Evolutionary conservation across 2,797 vertebrate species (phyloP), one percentile per base, ranked within the genome.

Genomic region (Mionectes olivaceus): DNA sequence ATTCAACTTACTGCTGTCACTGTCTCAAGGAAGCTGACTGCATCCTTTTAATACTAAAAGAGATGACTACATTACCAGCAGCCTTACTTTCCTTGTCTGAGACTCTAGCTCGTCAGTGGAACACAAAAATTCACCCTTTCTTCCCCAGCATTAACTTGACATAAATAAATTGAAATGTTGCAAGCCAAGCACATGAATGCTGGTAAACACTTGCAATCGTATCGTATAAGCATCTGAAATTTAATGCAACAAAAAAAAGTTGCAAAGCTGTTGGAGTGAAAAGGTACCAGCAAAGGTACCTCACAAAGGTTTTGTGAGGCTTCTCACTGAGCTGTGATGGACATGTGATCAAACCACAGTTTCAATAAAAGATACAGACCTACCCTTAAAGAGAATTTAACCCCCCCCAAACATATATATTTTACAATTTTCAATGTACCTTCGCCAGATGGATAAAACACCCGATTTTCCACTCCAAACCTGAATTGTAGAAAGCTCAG

Each of bases 171-270:
- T 81, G 86, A 92, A 83, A 95, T 89, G 89, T 94, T 98, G 97
- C 95, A 97, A 97, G 96, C 97, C 98, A 98, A 98, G 98, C 97
- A 98, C 89, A 85, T 95, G 89, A 95, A 94, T 97, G 94, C 95
- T 96, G 95, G 97, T 97, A 98, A 97, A 96, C 94, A 95, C 75
- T 96, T 95, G 94, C 96, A 97, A 97, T 96, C 94, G 96, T 87
- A 80, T 21, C 53, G 68, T 37, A 52, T 75, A 95, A 65, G 18
- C 53, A 87, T 94, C 76, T 87, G 80, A 95, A 97, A 96, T 85
- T 49, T n/a, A 95, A 87, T 70, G 64, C 37, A 77, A 93, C 32
- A 47, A 41, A 96, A 95, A 96, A 91, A 90, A 96, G 87, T 77
- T 95, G 74, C 53, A 93, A 83, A 32, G 76, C 59, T 94, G 56